phyloP scores from a whole-genome alignment of 2,797 vertebrate genomes.

The Morus bassanus region DNA sequence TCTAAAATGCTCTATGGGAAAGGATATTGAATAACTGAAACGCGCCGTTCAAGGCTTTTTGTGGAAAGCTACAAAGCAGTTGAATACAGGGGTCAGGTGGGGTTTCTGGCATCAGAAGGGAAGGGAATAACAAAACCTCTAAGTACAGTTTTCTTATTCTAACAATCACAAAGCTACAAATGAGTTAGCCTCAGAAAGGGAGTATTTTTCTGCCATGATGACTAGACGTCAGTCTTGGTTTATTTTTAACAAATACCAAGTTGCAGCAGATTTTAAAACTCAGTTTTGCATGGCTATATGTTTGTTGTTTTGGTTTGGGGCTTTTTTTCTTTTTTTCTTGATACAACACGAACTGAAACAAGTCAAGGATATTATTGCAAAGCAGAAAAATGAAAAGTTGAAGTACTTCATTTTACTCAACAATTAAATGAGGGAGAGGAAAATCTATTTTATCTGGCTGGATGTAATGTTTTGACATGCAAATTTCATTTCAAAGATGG shows the following conservation, averaged over 20 bases:
- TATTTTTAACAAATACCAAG: background rate
- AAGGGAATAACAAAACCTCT: constrained; percentile 13
- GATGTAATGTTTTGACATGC: constrained; percentile 26
- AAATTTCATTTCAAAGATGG: constrained; percentile 30
- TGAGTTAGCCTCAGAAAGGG: background rate
- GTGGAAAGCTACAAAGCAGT: background rate
- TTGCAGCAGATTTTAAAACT: background rate
- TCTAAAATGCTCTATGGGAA: background rate
- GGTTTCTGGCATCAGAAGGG: constrained; percentile 17
- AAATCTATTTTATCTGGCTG: constrained; percentile 42
- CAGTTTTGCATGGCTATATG: background rate
- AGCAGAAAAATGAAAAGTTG: background rate
- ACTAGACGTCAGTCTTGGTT: background rate
- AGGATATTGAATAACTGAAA: background rate
- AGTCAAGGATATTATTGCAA: background rate
- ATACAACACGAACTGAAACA: background rate
- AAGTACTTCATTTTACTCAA: background rate
- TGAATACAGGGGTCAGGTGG: constrained; percentile 26
- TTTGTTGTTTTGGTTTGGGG: background rate
- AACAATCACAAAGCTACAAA: constrained; percentile 17
- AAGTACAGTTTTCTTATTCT: constrained; percentile 26
- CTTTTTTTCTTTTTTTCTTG: background rate
- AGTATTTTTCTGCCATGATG: background rate
- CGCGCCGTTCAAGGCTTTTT: background rate
- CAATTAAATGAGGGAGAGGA: background rate